phyloP scores from a whole-genome alignment of 2,113 vertebrate species.

The Leucosticte australis region DNA sequence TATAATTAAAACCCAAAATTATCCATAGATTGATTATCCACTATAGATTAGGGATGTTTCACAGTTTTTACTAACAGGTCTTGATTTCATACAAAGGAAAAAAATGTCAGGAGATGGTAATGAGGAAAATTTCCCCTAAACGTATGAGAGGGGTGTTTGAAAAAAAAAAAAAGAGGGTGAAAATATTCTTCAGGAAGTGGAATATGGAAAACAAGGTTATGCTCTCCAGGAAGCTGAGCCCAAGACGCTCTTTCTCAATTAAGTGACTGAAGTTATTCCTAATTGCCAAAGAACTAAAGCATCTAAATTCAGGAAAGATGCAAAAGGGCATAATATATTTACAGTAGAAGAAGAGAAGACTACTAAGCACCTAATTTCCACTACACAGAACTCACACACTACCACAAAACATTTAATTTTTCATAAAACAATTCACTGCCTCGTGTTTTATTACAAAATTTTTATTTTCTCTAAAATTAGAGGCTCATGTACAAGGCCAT shows the following conservation, averaged over 20 bases:
- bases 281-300: background rate
- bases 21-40: background rate
- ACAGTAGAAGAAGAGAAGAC: background rate
- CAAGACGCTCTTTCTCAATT: background rate
- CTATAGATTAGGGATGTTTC: background rate
- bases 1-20: background rate
- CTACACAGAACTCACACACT: background rate
- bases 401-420: background rate
- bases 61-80: background rate
- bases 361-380: background rate
- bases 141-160: accelerated
- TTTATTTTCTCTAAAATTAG: background rate
- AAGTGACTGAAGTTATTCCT: background rate
- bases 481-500: background rate
- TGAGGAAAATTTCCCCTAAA: background rate
- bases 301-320: background rate
- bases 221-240: background rate
- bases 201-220: background rate
- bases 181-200: background rate
- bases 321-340: background rate
- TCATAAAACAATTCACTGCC: background rate
- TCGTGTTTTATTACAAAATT: background rate
- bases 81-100: background rate
- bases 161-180: background rate
- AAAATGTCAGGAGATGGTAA: background rate